A percentile compares a stretch with the other conserved stretches of the same genome.
These are phyloP conservation scores for Ovis aries DNA, from an alignment of 2,113 vertebrate genomes.

Conservation along the genomic window ARS-UI_Ramb_v3.0 NC_056068.1:82394501-82395000, in stretches of 20 bases:
- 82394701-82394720: background rate
- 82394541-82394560: background rate
- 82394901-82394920: fast-evolving
- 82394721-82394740: background rate
- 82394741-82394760: background rate
- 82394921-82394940: fast-evolving
- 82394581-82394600: too few species aligned
- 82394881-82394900: fast-evolving
- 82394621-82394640: background rate
- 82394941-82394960: background rate
- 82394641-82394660: background rate
- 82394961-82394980: background rate
- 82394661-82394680: too few species aligned
- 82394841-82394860: fast-evolving
- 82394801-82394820: background rate
- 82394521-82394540: background rate
- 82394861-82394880: background rate
- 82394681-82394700: background rate
- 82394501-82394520: background rate
- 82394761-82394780: too few species aligned
- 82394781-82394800: background rate
- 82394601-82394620: too few species aligned
- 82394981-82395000: background rate
- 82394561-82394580: background rate
- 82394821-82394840: background rate